Evolutionary conservation across 2,113 vertebrate species (phyloP).

Genomic region (Haplotaxodon microlepis): DNA sequence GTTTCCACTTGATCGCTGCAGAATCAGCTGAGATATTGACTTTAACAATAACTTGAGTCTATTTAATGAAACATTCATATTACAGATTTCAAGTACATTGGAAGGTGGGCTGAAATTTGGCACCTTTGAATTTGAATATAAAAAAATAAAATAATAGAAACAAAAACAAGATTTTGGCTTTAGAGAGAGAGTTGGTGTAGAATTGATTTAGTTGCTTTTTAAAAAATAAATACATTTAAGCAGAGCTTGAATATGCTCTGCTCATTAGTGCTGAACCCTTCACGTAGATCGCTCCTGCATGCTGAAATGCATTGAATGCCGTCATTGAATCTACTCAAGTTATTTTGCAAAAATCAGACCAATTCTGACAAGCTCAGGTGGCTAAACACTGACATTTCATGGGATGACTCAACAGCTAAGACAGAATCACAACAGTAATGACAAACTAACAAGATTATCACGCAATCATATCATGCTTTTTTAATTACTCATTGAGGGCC

Average conservation of each 20-base stretch:
- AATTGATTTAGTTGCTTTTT: not conserved
- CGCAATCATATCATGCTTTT: no score
- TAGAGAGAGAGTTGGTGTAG: not conserved
- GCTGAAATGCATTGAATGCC: not conserved
- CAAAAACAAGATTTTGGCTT: not conserved
- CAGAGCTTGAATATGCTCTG: not conserved
- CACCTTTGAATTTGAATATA: not conserved
- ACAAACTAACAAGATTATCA: not conserved
- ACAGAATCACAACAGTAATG: not conserved
- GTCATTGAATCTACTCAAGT: not conserved
- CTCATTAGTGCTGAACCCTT: not conserved
- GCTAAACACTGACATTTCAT: not conserved
- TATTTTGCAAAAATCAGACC: accelerated
- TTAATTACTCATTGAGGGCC: not conserved
- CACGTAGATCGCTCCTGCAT: not conserved
- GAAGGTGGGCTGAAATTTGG: not conserved
- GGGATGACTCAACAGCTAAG: not conserved
- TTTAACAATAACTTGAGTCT: not conserved
- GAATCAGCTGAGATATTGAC: not conserved
- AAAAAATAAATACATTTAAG: not conserved
- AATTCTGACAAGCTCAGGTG: not conserved
- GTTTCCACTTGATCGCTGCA: not conserved
- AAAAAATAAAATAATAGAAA: not conserved
- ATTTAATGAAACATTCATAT: not conserved
- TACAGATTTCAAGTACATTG: accelerated